Percentiles rank a stretch among this genome's conserved stretches.
Evolutionary conservation across 2,113 vertebrate genomes (phyloP).

Genomic region (Monopterus albus): DNA sequence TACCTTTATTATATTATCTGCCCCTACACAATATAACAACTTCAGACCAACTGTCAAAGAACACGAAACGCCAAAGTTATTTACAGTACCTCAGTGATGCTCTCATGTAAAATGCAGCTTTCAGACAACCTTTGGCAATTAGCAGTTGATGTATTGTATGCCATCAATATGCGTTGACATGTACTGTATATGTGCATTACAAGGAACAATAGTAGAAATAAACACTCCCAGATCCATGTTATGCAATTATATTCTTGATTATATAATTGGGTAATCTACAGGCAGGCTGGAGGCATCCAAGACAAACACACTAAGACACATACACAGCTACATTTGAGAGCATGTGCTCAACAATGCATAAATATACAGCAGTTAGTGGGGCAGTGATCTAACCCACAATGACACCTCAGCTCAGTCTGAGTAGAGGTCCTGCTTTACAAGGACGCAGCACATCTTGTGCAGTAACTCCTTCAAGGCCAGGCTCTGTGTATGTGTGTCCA

Average conservation of each 20-base stretch:
- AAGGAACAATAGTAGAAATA: conserved; percentile 72
- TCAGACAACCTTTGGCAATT: conserved; percentile 45
- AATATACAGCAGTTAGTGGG: conserved; percentile 13
- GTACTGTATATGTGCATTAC: conserved; percentile 58
- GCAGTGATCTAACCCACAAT: conserved; percentile 32
- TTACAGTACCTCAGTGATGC: too few species aligned
- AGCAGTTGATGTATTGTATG: conserved; percentile 37
- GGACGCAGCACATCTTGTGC: conserved; percentile 38
- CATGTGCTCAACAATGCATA: conserved; percentile 36
- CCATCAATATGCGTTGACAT: conserved; percentile 41
- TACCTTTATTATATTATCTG: too few species aligned
- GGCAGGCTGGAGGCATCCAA: conserved; percentile 66
- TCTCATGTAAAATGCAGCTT: too few species aligned
- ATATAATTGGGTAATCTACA: conserved; percentile 77
- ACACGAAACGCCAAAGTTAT: too few species aligned
- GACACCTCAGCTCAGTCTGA: conserved; percentile 16
- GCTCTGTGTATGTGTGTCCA: conserved; percentile 2
- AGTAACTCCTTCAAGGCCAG: conserved; percentile 19
- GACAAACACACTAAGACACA: conserved; percentile 63
- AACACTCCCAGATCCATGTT: conserved; percentile 75
- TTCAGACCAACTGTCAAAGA: too few species aligned
- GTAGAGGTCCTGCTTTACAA: conserved; percentile 26
- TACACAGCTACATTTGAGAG: conserved; percentile 38
- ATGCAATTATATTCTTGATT: conserved; percentile 76
- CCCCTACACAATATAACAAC: too few species aligned